A percentile compares a stretch with the other conserved stretches of the same genome.
These are phyloP conservation scores for Rachycentron canadum DNA, from an alignment of 2,797 vertebrate species.

Conservation along the genomic window DNA sequence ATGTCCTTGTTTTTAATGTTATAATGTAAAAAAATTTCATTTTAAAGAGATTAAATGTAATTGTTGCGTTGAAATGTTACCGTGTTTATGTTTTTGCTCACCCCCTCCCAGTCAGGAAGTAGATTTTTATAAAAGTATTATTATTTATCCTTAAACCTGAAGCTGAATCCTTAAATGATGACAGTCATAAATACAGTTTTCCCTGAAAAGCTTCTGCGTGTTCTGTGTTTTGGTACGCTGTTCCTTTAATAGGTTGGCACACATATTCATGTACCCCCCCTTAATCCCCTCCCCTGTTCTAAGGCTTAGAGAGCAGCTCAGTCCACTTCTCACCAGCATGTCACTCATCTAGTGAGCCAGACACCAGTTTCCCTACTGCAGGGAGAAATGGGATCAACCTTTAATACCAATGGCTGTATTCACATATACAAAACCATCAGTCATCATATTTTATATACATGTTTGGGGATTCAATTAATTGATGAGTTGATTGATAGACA, in stretches of 20 bases:
- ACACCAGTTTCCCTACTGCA: conserved; percentile 39
- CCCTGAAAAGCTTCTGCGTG: conserved; percentile 39
- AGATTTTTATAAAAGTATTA: background rate
- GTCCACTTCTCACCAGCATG: conserved; percentile 56
- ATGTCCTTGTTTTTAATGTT: too few relatives aligned
- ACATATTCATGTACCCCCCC: conserved; percentile 56
- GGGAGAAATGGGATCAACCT: conserved; percentile 19
- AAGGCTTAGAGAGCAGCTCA: conserved; percentile 69
- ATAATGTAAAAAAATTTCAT: background rate
- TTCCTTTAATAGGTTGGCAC: conserved; percentile 79
- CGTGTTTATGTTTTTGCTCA: background rate
- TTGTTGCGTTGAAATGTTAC: background rate
- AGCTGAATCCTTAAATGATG: background rate
- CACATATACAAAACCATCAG: background rate
- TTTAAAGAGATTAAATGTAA: background rate
- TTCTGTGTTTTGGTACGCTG: conserved; percentile 53
- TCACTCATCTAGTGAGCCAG: conserved; percentile 43
- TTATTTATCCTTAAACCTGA: background rate
- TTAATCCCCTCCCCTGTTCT: conserved; percentile 66
- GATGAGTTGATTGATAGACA: background rate
- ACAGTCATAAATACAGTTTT: background rate
- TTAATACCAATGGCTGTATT: background rate
- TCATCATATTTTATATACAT: background rate
- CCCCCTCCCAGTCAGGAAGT: background rate
- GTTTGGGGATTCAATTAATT: background rate